Base-by-base conservation (phyloP, 2,113 vertebrate species). In the Zosterops pallidus region DNA sequence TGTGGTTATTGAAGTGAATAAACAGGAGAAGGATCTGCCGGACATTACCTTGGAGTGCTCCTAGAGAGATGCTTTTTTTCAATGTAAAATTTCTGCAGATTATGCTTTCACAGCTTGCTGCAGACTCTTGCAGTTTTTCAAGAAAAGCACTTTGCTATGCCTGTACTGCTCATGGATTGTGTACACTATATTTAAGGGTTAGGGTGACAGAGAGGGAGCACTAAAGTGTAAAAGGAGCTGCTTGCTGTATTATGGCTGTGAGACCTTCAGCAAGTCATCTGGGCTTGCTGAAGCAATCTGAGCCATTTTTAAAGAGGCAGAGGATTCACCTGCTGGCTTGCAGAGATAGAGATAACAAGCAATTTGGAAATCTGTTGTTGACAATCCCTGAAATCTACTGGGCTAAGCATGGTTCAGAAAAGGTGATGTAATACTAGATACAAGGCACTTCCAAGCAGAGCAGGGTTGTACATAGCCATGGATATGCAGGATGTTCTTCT, bases 41-140 rank as follows among this genome's bases (percentile, higher is more conserved):
- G 50, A 55, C n/a, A 64, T 84, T 6, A 42, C 35, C n/a, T 68
- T 0, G 0, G 20, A 42, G 21, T 25, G 29, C 57, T 89, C 28
- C 35, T 39, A 35, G 11, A 37, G 19, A 83, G 31, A 49, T 35
- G 19, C 3, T 85, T 83, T 65, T 65, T 33, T 44, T 23, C 24
- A 44, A 1, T 9, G 28, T 33, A 57, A 84, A 80, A 42, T 64
- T 52, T 64, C 57, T 26, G 41, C 1, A 3, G 47, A 46, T 50
- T 31, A 82, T 23, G n/a, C 31, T 69, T 75, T 57, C 28, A 53
- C 37, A 60, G 12, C 16, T 71, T 64, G 44, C n/a, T 82, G 35
- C n/a, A 72, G 57, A 15, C 14, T 74, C n/a, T 5, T 74, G 63
- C 31, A 74, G 25, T 46, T 79, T 92, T 77, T 53, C 31, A 44